Percentiles rank a stretch among this genome's conserved stretches.
Evolutionary conservation across 2,797 vertebrate genomes (phyloP).

Genomic region (Chelon labrosus): DNA sequence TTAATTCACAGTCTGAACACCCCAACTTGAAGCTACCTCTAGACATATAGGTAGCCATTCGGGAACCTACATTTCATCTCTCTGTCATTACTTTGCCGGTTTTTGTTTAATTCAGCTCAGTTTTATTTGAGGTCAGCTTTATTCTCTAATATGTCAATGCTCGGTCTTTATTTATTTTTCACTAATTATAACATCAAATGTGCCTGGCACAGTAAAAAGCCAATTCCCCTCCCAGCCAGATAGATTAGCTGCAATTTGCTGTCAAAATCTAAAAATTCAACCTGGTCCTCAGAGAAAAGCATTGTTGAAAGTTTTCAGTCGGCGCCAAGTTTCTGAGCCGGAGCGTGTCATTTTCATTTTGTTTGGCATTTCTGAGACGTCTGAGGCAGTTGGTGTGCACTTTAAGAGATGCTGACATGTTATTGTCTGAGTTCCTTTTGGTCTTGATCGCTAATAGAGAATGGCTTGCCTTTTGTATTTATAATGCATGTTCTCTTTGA

Average conservation of each 20-base stretch:
- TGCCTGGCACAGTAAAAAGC: constrained; percentile 28
- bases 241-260: constrained; percentile 70
- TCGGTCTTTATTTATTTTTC: constrained; percentile 36
- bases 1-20: constrained; percentile 15
- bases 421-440: constrained; percentile 80
- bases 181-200: constrained; percentile 46
- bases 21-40: constrained; percentile 6
- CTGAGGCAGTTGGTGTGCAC: constrained; percentile 78
- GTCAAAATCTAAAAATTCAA: constrained; percentile 59
- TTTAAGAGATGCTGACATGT: constrained; percentile 84
- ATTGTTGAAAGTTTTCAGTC: constrained; percentile 75
- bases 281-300: constrained; percentile 49
- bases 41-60: neutral
- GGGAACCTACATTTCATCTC: neutral
- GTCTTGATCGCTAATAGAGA: constrained; percentile 84
- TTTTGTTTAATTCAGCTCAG: neutral
- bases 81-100: neutral
- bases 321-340: constrained; percentile 66
- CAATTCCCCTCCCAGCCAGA: constrained; percentile 30
- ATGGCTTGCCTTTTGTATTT: constrained; percentile 83
- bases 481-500: constrained; percentile 81
- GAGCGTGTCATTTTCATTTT: constrained; percentile 82
- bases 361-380: constrained; percentile 78
- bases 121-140: neutral
- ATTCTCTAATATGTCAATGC: constrained; percentile 9